Evolutionary conservation across 2,888 invertebrate species (phyloP), one percentile per base, ranked within the genome.

Genomic region (Neoscelio sp.): DNA sequence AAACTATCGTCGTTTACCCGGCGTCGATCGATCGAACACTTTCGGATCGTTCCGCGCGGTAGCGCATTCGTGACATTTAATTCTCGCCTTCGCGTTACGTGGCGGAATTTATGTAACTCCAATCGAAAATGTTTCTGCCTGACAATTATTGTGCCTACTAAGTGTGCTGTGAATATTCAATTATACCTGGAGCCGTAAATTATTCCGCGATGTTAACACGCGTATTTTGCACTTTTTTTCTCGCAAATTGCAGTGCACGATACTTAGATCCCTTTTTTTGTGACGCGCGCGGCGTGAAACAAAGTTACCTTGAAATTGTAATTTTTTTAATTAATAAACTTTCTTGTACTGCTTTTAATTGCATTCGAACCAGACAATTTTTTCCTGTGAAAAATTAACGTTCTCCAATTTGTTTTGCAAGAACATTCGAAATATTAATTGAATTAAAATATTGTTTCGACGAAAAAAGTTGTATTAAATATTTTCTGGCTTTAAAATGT

Each of bases 111-210:
- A 74, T 74, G 70, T 78, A 56, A 74, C 60, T 52, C 33, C 56
- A 54, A 78, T 74, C 64, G 64, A 74, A 78, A 78, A 78, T 65
- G 78, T 64, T 60, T 50, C 73, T 54, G 35, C 46, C 35, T 18
- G 68, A 67, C 73, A 78, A 78, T 78, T 74, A 78, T 78, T 78
- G 58, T 18, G 26, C 56, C 74, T 68, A 68, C 68, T 67, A 68
- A 78, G 68, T 74, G 20, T 40, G 73, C 73, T 62, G 62, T 62
- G 74, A 74, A 73, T 78, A 74, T 78, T 74, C 65, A 78, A 74
- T 78, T 67, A 68, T 50, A 60, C 20, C 38, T 18, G 5, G 42
- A 18, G 62, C 62, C 18, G 68, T 68, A 76, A 76, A 68, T 76
- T 76, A 76, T 70, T 62, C 33, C 48, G 60, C 60, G 65, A 35